Conservation (phyloP, 2,113 vertebrate species). For the Podiceps cristatus region DNA sequence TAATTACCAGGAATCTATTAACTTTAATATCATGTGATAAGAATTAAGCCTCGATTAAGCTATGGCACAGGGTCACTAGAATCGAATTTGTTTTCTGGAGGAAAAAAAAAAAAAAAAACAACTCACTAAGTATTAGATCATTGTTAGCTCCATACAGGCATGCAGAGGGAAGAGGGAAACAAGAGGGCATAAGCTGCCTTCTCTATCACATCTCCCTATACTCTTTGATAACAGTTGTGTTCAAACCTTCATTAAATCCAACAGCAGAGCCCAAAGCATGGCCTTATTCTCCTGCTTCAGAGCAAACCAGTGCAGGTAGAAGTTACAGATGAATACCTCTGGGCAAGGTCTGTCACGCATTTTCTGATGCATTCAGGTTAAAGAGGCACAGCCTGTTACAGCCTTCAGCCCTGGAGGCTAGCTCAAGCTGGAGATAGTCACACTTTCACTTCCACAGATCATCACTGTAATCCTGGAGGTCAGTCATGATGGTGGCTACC, state of each 20-base stretch:
- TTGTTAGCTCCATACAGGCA: background rate
- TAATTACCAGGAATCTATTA: conserved; percentile 71
- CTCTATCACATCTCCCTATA: background rate
- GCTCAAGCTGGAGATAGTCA: conserved; percentile 46
- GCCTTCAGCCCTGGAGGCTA: conserved; percentile 38
- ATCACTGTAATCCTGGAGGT: background rate
- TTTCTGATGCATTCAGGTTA: conserved; percentile 62
- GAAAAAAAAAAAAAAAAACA: background rate
- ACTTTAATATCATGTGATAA: conserved; percentile 64
- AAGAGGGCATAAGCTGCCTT: background rate
- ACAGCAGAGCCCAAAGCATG: background rate
- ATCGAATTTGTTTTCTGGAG: background rate
- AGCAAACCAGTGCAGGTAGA: background rate
- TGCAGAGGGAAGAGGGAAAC: background rate
- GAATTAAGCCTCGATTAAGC: conserved; percentile 68
- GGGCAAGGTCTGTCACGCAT: conserved; percentile 52
- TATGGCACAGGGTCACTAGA: conserved; percentile 41
- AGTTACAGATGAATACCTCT: conserved; percentile 66
- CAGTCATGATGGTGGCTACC: background rate
- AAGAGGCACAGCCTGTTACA: conserved; percentile 50
- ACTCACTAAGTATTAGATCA: background rate
- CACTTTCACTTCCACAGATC: background rate
- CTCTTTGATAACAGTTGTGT: background rate
- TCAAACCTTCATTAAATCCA: conserved; percentile 17
- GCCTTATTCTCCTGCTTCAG: conserved; percentile 25